Percentiles rank a stretch among this genome's conserved stretches.
Conservation (phyloP, 2,888 invertebrate species). For the Agonum fuliginosum region DNA sequence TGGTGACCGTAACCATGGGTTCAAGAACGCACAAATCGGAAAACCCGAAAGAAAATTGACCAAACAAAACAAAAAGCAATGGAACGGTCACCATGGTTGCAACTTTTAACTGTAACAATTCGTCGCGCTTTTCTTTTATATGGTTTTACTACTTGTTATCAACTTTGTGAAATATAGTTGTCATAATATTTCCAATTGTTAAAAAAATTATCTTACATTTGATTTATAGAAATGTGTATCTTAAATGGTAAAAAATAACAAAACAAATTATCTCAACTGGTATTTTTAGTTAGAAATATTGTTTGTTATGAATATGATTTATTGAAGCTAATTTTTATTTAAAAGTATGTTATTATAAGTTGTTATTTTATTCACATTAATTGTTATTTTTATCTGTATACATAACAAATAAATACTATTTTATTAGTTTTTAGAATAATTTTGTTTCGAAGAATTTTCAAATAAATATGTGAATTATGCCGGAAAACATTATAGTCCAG, state of each 20-base stretch:
- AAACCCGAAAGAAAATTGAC: not conserved
- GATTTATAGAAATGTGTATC: too few species aligned
- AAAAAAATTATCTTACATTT: too few species aligned
- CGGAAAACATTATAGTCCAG: too few species aligned
- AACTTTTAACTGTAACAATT: not conserved
- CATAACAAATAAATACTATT: too few species aligned
- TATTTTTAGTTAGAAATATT: too few species aligned
- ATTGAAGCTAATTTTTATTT: not conserved
- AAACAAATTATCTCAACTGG: too few species aligned
- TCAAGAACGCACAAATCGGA: slow-evolving; percentile 1
- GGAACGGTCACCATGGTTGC: not conserved
- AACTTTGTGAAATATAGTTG: not conserved
- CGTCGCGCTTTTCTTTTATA: not conserved
- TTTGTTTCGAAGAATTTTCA: too few species aligned
- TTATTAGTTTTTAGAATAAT: too few species aligned
- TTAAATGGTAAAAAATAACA: too few species aligned
- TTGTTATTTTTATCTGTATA: not conserved
- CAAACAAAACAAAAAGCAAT: not conserved
- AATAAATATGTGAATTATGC: too few species aligned
- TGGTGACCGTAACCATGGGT: not conserved
- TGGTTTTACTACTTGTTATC: not conserved
- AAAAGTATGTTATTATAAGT: not conserved
- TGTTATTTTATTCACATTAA: not conserved
- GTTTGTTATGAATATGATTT: too few species aligned
- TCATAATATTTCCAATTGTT: too few species aligned